A percentile compares a stretch with the other conserved stretches of the same genome.
phyloP scores from a whole-genome alignment of 2,888 invertebrate genomes.

The Dermolepida albohirtum region DNA sequence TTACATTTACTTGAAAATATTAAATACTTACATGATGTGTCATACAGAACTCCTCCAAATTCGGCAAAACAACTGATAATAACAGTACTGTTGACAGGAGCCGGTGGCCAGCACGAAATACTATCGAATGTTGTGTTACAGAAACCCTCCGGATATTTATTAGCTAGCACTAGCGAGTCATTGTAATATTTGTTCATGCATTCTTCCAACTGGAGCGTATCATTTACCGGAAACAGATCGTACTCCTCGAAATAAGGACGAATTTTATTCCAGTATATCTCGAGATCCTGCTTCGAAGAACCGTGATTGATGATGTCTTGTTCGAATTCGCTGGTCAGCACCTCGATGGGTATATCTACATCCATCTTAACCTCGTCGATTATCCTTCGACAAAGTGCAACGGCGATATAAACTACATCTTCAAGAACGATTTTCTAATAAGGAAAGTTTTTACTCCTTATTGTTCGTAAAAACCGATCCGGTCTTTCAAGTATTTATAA shows the following conservation, averaged over 20 bases:
- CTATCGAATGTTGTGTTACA: conserved; percentile 82
- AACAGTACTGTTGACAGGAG: conserved; percentile 76
- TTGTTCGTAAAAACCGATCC: too few relatives aligned
- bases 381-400: not conserved
- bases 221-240: conserved; percentile 14
- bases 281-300: conserved; percentile 21
- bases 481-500: not conserved
- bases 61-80: conserved; percentile 83
- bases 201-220: conserved; percentile 43
- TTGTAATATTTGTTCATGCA: conserved; percentile 52
- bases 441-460: not conserved
- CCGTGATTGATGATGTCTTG: conserved; percentile 24
- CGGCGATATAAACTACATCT: conserved; percentile 2
- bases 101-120: conserved; percentile 87
- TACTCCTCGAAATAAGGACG: not conserved
- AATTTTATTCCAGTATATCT: conserved; percentile 6
- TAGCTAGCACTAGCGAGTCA: conserved; percentile 48
- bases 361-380: conserved; percentile 11
- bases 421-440: not conserved
- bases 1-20: not conserved
- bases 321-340: conserved; percentile 22
- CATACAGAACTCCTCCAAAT: conserved; percentile 82
- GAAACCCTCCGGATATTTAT: conserved; percentile 55
- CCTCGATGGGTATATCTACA: conserved; percentile 7
- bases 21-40: conserved; percentile 81